Base-by-base conservation (phyloP, 1,140 invertebrate genomes). In the Calliphora vicina region DNA sequence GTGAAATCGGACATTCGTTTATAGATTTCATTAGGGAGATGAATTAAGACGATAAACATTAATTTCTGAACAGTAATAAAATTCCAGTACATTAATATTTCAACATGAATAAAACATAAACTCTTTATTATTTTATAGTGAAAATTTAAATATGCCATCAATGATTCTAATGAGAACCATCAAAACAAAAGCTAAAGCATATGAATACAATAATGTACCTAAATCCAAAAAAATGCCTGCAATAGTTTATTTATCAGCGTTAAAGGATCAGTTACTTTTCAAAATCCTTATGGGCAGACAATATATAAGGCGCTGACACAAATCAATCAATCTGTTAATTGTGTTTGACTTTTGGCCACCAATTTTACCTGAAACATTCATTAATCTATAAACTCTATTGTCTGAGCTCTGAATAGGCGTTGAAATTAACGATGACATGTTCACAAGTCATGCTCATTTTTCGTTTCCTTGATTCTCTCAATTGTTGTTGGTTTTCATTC, bases 221-320 rank as follows among this genome's bases (percentile, higher is more conserved):
- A 50, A 12, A 12, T 50, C 45, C 1, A 20, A 67, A 67, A 25
- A 20, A 5, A 1, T 23, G 25, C 20, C 23, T 67, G 12, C 23
- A 3, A 23, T 20, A 67, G 61, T 67, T 67, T 20, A 0, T 23
- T 67, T 67, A 67, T 67, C 61, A 67, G n/a, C 25, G 61, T 23
- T 67, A 67, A 67, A 67, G 61, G 61, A 67, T 67, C 61, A 23
- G 15, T 57, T 57, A n/a, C 25, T 67, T 67, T 61, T 1, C 6
- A 8, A 67, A 67, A 67, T 67, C 61, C 61, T 25, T 35, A 8
- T 35, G 35, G 61, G 20, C 61, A 67, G 20, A 67, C 61, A 67
- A n/a, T 50, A 50, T 17, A 29, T 76, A 80, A 84, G 85, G 84
- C 84, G 86, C 84, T 86, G 86, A 86, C 85, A 86, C 85, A 85